Evolutionary conservation across 2,888 invertebrate genomes (phyloP).

Genomic region (Mesorhabditis belari): DNA sequence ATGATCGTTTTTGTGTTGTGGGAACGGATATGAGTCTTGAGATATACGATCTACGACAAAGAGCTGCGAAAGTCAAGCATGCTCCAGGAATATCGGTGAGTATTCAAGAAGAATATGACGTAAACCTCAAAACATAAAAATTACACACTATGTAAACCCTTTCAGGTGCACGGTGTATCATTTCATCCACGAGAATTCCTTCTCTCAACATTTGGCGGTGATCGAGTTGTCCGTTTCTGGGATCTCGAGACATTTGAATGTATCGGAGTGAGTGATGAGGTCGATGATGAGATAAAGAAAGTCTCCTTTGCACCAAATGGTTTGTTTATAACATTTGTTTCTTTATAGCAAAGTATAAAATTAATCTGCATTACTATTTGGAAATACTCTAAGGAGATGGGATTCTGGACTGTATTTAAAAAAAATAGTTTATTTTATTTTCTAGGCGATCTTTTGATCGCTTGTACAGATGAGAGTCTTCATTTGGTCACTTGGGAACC

Average conservation of each 20-base stretch:
- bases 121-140: background rate
- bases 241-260: constrained; percentile 13
- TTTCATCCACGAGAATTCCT: constrained; percentile 15
- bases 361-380: too few relatives aligned
- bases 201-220: constrained; percentile 15
- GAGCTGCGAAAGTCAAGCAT: constrained; percentile 1
- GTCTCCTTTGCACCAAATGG: background rate
- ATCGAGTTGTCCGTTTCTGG: constrained; percentile 20
- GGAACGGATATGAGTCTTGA: constrained; percentile 16
- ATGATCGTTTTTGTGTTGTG: constrained; percentile 12
- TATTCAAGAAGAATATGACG: too few relatives aligned
- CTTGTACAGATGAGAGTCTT: constrained; percentile 17
- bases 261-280: constrained; percentile 1
- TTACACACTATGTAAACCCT: background rate
- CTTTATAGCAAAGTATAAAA: too few relatives aligned
- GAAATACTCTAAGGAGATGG: too few relatives aligned
- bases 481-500: constrained; percentile 20
- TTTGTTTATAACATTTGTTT: too few relatives aligned
- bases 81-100: background rate
- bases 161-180: constrained; percentile 13
- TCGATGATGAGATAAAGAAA: background rate
- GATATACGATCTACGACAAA: constrained; percentile 14
- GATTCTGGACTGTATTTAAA: too few relatives aligned
- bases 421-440: background rate
- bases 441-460: constrained; percentile 20